Base-by-base conservation (phyloP, 2,797 vertebrate species). In the Percopsis omiscomaycus region DNA sequence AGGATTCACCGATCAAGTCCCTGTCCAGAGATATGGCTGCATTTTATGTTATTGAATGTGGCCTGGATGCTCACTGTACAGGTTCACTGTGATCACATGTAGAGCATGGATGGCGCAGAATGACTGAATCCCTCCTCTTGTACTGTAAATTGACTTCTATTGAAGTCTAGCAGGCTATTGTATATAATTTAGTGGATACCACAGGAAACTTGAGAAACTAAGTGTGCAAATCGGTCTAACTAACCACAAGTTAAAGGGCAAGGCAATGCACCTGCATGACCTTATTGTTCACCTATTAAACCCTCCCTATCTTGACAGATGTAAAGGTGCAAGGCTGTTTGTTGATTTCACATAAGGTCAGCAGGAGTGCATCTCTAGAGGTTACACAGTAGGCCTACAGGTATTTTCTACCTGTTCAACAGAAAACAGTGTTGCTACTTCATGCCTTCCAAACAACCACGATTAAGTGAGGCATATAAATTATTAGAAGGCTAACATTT, bases 261-360 rank as follows among this genome's bases (percentile, higher is more conserved):
- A 61, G 45, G 51, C 0, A 0, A n/a, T 61, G 64, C 58, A 67
- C 57, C 15, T 5, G 44, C 27, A 4, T 78, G 75, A 76, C 64
- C 73, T 66, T 74, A 71, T 49, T 60, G 64, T 51, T 79, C 69
- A 55, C 44, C 66, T 29, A 62, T 74, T 76, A 74, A 70, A 83
- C 56, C 59, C 68, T 44, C 30, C 16, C 30, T 57, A 59, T 27
- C 47, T 56, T 69, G 83, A 73, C 81, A 73, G 71, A 62, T 66
- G 69, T 61, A 14, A 44, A 83, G 73, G 80, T 75, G 70, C 66
- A 68, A 58, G 44, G 62, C 30, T 62, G 68, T 67, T 71, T 70
- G 74, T 16, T 65, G 69, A 71, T 50, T 61, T 68, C 29, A 9
- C n/a, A 67, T 54, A 65, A 79, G 75, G 81, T 81, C 73, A 73